These are phyloP conservation scores for Hyphantria cunea DNA, from an alignment of 1,140 invertebrate genomes.

Conservation along the genomic window DNA sequence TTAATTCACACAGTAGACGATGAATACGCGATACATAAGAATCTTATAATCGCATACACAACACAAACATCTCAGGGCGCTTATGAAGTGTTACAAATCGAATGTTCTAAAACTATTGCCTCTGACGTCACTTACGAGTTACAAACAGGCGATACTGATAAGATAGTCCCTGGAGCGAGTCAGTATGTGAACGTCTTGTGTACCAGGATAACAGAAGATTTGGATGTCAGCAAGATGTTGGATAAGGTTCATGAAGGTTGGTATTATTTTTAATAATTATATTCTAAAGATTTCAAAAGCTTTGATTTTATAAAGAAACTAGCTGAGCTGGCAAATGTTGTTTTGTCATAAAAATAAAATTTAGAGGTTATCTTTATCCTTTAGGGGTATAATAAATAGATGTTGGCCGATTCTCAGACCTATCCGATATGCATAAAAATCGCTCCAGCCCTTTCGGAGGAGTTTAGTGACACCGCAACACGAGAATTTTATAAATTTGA, in stretches of 20 bases:
- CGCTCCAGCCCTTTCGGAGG: too few species aligned
- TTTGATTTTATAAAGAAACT: too few species aligned
- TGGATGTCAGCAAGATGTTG: conserved; percentile 58
- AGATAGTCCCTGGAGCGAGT: conserved; percentile 54
- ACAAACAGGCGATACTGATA: conserved; percentile 57
- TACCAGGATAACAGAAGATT: conserved; percentile 51
- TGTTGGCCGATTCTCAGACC: too few species aligned
- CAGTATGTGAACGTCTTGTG: conserved; percentile 67
- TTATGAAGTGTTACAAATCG: conserved; percentile 68
- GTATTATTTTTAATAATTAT: not conserved
- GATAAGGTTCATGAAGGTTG: conserved; percentile 69
- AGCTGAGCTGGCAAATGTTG: too few species aligned
- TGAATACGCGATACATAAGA: conserved; percentile 55
- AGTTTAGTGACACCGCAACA: too few species aligned
- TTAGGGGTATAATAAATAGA: too few species aligned
- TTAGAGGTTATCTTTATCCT: too few species aligned
- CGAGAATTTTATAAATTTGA: too few species aligned
- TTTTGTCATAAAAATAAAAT: too few species aligned
- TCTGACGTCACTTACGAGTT: conserved; percentile 58
- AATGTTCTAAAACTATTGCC: conserved; percentile 61
- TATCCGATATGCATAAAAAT: too few species aligned
- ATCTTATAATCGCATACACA: conserved; percentile 59
- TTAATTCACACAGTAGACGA: conserved; percentile 49
- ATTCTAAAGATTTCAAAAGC: not conserved
- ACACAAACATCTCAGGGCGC: conserved; percentile 60